These are phyloP conservation scores for Alloplasta piceator DNA, from an alignment of 2,888 invertebrate species.

Conservation along the genomic window DNA sequence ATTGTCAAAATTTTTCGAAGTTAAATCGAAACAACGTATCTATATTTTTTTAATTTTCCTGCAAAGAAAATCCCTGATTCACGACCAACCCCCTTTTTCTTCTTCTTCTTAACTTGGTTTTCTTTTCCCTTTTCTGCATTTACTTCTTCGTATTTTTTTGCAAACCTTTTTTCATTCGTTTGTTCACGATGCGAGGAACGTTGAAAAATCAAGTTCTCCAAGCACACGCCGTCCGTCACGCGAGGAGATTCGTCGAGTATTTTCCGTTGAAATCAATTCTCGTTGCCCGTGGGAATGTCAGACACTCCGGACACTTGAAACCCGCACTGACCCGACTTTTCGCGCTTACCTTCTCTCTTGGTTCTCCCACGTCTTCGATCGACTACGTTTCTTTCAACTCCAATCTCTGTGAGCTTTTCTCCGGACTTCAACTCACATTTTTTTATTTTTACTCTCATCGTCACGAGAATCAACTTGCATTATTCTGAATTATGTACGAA, in stretches of 20 bases:
- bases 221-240: conserved; percentile 38
- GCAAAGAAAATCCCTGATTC: too few relatives aligned
- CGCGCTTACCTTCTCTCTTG: not conserved
- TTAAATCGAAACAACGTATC: too few relatives aligned
- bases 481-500: too few relatives aligned
- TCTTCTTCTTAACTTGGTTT: not conserved
- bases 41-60: too few relatives aligned
- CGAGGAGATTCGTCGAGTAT: conserved; percentile 33
- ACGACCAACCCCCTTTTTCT: not conserved
- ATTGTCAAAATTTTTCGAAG: too few relatives aligned
- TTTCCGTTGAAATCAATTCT: conserved; percentile 44
- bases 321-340: not conserved
- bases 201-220: conserved; percentile 39
- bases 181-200: not conserved
- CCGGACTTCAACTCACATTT: not conserved
- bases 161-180: not conserved
- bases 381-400: not conserved
- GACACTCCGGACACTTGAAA: conserved; percentile 15
- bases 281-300: conserved; percentile 33
- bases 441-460: not conserved
- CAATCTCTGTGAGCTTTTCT: too few relatives aligned
- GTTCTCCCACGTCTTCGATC: not conserved
- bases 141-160: not conserved
- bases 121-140: not conserved
- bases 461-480: not conserved